Conservation (phyloP, 2,888 invertebrate genomes). For the Cephus spinipes region DNA sequence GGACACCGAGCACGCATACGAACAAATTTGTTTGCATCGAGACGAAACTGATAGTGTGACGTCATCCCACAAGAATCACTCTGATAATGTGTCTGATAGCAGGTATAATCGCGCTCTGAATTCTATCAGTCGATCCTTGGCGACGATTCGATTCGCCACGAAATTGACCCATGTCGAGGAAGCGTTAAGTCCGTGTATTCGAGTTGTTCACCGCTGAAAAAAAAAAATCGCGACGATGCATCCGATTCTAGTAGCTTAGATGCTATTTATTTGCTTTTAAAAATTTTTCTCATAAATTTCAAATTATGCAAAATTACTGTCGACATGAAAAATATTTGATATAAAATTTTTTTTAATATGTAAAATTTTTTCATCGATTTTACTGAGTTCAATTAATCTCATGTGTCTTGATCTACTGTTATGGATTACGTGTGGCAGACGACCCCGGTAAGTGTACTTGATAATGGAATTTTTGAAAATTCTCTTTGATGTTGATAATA, state of each 20-base stretch:
- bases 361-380: not conserved
- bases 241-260: not conserved
- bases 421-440: not conserved
- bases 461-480: not conserved
- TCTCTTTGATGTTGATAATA: not conserved
- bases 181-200: not conserved
- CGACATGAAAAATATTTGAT: not conserved
- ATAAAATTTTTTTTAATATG: not conserved
- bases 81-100: constrained; percentile 53
- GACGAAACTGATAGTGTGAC: constrained; percentile 52
- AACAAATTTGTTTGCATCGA: constrained; percentile 59
- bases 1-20: constrained; percentile 62
- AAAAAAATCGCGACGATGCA: not conserved
- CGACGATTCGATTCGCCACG: not conserved
- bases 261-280: no score
- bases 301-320: not conserved
- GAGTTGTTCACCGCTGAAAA: not conserved
- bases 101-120: constrained; percentile 39
- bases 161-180: not conserved
- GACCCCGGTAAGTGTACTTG: not conserved
- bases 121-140: not conserved
- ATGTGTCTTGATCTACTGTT: not conserved
- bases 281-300: not conserved
- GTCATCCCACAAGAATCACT: constrained; percentile 46
- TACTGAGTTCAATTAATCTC: not conserved